These are phyloP conservation scores for Argya squamiceps DNA, from an alignment of 2,797 vertebrate genomes.

Conservation along the genomic window DNA sequence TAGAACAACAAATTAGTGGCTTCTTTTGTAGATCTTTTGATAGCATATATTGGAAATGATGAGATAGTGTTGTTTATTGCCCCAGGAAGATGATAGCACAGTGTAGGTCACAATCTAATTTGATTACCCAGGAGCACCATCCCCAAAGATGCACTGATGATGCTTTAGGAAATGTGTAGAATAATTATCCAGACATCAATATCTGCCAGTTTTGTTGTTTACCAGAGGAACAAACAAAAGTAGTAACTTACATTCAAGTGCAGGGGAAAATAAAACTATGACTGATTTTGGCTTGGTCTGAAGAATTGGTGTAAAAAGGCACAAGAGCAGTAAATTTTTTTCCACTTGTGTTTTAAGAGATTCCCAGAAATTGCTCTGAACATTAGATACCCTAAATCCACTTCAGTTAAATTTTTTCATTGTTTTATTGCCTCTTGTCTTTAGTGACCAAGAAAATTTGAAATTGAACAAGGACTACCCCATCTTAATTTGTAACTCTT, in stretches of 20 bases:
- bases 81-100: not conserved
- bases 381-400: not conserved
- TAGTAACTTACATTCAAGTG: not conserved
- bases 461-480: not conserved
- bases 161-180: not conserved
- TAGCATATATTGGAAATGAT: not conserved
- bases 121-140: not conserved
- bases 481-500: not conserved
- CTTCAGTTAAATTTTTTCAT: not conserved
- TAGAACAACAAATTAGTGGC: not conserved
- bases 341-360: not conserved
- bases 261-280: not conserved
- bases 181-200: not conserved
- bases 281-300: not conserved
- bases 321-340: not conserved
- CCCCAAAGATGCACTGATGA: not conserved
- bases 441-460: not conserved
- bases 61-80: not conserved
- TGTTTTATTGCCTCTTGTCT: not conserved
- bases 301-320: not conserved
- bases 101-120: not conserved
- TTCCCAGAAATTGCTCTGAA: not conserved
- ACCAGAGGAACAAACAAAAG: not conserved
- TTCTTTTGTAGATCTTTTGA: conserved; percentile 12
- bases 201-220: not conserved